Evolutionary conservation across 2,797 vertebrate species (phyloP).

Genomic region (Falco columbarius): DNA sequence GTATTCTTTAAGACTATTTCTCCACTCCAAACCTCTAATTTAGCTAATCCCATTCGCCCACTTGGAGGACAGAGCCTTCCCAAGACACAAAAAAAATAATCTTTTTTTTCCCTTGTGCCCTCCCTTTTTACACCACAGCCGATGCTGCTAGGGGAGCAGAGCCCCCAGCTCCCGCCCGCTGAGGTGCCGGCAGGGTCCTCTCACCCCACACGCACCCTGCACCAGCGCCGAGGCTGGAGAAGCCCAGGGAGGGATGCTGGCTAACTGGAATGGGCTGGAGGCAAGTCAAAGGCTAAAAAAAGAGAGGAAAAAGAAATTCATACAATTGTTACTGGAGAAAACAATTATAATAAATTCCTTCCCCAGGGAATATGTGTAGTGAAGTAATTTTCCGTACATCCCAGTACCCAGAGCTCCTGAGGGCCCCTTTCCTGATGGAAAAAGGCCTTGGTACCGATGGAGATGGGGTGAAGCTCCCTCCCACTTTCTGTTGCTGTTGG

Average conservation of each 20-base stretch:
- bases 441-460: neutral
- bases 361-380: rapidly evolving
- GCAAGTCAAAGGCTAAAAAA: neutral
- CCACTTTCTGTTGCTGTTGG: neutral
- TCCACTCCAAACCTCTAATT: neutral
- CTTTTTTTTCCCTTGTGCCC: neutral
- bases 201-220: rapidly evolving
- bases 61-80: neutral
- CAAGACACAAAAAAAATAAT: neutral
- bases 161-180: neutral
- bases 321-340: neutral
- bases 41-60: neutral
- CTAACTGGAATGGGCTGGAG: neutral
- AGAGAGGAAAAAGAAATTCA: rapidly evolving
- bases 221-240: neutral
- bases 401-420: neutral
- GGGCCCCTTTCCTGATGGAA: neutral
- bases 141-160: rapidly evolving
- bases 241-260: neutral
- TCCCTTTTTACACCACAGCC: neutral
- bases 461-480: neutral
- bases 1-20: neutral
- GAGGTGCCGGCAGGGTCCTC: neutral
- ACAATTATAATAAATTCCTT: neutral
- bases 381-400: neutral